Percentiles rank a stretch among this genome's conserved stretches.
phyloP scores from a whole-genome alignment of 2,113 vertebrate species.

The Odocoileus hemionus region DNA sequence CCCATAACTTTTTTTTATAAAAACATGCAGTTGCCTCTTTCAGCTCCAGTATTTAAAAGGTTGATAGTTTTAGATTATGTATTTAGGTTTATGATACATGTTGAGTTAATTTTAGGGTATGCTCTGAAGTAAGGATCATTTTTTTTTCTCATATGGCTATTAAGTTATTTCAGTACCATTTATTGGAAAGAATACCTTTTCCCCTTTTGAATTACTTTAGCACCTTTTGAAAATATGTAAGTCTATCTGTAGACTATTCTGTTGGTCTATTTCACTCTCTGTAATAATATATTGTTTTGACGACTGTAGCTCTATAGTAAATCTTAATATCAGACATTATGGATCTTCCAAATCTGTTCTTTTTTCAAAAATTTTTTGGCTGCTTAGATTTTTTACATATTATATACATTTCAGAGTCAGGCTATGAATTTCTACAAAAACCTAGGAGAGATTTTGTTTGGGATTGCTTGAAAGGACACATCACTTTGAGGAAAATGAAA shows the following conservation, averaged over 20 bases:
- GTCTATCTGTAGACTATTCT: background rate
- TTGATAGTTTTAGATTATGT: background rate
- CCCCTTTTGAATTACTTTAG: background rate
- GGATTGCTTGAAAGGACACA: background rate
- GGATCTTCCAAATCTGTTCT: background rate
- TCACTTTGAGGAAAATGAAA: background rate
- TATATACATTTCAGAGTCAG: background rate
- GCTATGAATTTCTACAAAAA: constrained; percentile 12
- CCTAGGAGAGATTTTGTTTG: background rate
- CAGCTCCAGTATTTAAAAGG: background rate
- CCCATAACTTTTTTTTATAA: background rate
- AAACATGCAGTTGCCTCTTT: background rate
- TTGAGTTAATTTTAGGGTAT: background rate
- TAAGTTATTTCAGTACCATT: constrained; percentile 14
- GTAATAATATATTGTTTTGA: background rate
- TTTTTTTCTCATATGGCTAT: background rate
- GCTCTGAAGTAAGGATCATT: background rate
- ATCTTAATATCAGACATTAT: background rate
- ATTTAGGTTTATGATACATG: background rate
- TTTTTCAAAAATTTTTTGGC: background rate
- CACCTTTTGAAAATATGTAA: background rate
- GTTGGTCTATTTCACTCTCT: background rate
- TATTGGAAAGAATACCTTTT: constrained; percentile 8
- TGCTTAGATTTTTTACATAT: background rate
- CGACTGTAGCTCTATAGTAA: background rate